Evolutionary conservation across 2,113 vertebrate species (phyloP), one percentile per base, ranked within the genome.

Genomic region (Thymallus thymallus): DNA sequence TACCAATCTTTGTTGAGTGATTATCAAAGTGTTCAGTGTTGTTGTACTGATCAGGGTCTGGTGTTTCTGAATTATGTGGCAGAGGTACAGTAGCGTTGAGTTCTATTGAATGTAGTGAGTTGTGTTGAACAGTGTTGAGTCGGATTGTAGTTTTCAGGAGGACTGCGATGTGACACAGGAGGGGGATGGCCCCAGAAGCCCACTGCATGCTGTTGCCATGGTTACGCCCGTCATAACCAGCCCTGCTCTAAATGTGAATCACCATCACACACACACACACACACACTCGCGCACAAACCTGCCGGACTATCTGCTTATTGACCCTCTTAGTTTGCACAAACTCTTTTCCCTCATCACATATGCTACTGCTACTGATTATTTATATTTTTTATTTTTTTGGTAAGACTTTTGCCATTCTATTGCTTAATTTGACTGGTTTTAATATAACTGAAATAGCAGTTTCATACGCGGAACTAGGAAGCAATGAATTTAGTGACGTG

Each of bases 221-320:
- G 82, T 32, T 89, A 90, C 88, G 77, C 68, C 72, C 87, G 80
- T 88, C 88, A 88, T 76, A 71, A 72, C 80, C 82, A 88, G 84
- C 84, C 80, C 67, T 10, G 71, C 75, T 85, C 80, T 76, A 87
- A 88, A 87, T 76, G 82, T 75, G 85, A 89, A 90, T 89, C 88
- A 89, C 72, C 72, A 20, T 67, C 69, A 76, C 22, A 79, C 29
- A 58, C 71, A 69, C 48, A 58, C 63, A n/a, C n/a, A n/a, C n/a
- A n/a, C n/a, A n/a, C n/a, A n/a, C n/a, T n/a, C n/a, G n/a, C n/a
- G 46, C 45, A 26, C 23, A 29, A 45, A 56, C 60, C 16, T 20
- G 24, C 22, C 18, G 20, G 35, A 41, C 35, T 3, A 41, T 41
- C 9, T 41, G 35, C 35, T n/a, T n/a, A 41, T 41, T 41, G 35